phyloP scores from a whole-genome alignment of 2,888 invertebrate species.

The Perithous albicinctus region DNA sequence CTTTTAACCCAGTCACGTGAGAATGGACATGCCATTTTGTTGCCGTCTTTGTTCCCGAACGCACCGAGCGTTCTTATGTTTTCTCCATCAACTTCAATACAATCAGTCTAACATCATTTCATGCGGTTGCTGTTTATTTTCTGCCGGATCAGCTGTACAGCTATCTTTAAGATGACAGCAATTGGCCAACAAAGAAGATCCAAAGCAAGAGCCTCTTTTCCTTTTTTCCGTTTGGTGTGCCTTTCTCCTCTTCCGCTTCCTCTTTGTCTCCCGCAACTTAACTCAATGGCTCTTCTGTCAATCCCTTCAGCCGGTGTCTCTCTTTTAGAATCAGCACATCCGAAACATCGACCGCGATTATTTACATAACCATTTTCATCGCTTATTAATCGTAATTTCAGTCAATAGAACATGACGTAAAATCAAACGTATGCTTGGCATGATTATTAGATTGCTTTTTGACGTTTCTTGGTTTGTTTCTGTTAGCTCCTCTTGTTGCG shows the following conservation, averaged over 20 bases:
- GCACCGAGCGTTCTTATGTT: conserved; percentile 16
- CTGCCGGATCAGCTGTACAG: background rate
- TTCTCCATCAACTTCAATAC: conserved; percentile 38
- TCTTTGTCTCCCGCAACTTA: background rate
- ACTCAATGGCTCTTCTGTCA: background rate
- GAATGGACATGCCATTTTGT: conserved; percentile 83
- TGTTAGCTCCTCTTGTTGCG: background rate
- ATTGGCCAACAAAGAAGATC: background rate
- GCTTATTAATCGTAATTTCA: conserved; percentile 26
- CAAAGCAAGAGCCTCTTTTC: background rate
- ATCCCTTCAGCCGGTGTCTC: background rate
- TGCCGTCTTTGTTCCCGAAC: background rate
- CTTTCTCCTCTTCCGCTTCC: background rate
- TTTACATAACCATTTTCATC: conserved; percentile 24
- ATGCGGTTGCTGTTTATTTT: background rate
- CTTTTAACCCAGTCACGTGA: conserved; percentile 72
- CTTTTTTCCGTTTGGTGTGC: background rate
- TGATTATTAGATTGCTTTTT: conserved; percentile 1
- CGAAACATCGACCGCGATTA: background rate
- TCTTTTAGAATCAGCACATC: conserved; percentile 6
- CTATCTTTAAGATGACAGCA: background rate
- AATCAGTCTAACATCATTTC: background rate
- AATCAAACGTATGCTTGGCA: conserved; percentile 19
- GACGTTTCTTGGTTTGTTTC: background rate
- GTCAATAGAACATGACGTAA: conserved; percentile 18